These are phyloP conservation scores for Apantesis nais DNA, from an alignment of 2,888 invertebrate species.

Conservation along the genomic window DNA sequence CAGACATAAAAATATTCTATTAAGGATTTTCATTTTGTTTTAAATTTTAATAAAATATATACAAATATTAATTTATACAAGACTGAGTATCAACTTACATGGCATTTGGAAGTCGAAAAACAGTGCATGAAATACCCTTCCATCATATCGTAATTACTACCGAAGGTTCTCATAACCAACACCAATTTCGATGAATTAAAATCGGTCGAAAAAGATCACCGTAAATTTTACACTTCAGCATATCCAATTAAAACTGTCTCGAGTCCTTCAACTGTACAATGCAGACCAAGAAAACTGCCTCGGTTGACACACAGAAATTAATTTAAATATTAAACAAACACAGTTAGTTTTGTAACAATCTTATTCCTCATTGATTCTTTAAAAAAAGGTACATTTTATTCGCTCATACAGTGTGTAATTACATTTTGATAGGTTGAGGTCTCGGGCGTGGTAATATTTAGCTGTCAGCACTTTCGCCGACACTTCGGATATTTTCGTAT, in stretches of 20 bases:
- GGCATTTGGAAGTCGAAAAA: background rate
- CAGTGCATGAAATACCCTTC: constrained; percentile 7
- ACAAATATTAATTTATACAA: background rate
- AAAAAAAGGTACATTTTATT: constrained; percentile 53
- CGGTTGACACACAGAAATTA: constrained; percentile 53
- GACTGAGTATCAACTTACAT: background rate
- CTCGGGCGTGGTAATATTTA: constrained; percentile 62
- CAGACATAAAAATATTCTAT: background rate
- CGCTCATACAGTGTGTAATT: constrained; percentile 62
- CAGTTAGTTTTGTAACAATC: constrained; percentile 57
- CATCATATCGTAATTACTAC: constrained; percentile 14
- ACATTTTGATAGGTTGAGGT: constrained; percentile 63
- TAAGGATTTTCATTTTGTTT: too few relatives aligned
- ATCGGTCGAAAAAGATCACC: constrained; percentile 26
- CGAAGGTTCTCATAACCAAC: constrained; percentile 20
- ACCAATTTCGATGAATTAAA: constrained; percentile 25
- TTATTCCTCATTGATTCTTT: constrained; percentile 65
- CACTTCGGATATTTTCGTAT: constrained; percentile 46
- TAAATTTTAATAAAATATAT: too few relatives aligned
- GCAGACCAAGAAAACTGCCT: constrained; percentile 43
- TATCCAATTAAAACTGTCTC: constrained; percentile 58
- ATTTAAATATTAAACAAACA: constrained; percentile 62
- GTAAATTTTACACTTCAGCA: constrained; percentile 38
- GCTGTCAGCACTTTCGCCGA: constrained; percentile 69
- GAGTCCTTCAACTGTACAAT: constrained; percentile 46